These are phyloP conservation scores for Elysia crispata DNA, from an alignment of 2,888 invertebrate genomes.

Conservation along the genomic window DNA sequence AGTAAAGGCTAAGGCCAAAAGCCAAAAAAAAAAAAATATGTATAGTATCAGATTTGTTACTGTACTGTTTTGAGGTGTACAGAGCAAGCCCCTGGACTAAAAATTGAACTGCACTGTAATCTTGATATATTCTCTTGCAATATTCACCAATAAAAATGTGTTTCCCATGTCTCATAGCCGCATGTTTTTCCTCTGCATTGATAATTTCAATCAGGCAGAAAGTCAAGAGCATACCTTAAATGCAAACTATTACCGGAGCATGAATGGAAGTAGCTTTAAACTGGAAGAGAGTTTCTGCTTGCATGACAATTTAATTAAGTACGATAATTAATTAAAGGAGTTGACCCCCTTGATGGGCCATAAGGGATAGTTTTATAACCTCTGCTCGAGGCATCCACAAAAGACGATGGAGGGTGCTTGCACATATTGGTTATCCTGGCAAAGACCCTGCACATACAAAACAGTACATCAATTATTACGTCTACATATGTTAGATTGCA, in stretches of 20 bases:
- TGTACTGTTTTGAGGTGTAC: constrained; percentile 35
- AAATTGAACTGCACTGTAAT: no score
- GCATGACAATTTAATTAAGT: no score
- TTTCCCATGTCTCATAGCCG: no score
- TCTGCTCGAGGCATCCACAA: constrained; percentile 49
- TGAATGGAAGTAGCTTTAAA: no score
- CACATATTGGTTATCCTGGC: constrained; percentile 49
- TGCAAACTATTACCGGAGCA: constrained; percentile 14
- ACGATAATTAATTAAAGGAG: no score
- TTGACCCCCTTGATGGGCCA: constrained; percentile 45
- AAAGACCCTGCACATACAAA: constrained; percentile 50
- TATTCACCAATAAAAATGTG: no score
- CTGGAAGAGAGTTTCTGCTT: no score
- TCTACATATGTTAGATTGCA: constrained; percentile 3
- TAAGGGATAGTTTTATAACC: constrained; percentile 44
- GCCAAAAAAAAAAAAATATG: no score
- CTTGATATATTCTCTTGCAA: no score
- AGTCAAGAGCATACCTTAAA: not conserved
- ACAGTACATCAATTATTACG: constrained; percentile 47
- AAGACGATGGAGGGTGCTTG: constrained; percentile 44
- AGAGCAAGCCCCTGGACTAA: not conserved
- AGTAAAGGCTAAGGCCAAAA: no score
- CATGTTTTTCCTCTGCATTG: no score
- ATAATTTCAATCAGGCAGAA: not conserved
- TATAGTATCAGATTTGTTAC: no score